Evolutionary conservation across 1,140 invertebrate genomes (phyloP), one percentile per base, ranked within the genome.

Genomic region (Lasaia peninsularis): DNA sequence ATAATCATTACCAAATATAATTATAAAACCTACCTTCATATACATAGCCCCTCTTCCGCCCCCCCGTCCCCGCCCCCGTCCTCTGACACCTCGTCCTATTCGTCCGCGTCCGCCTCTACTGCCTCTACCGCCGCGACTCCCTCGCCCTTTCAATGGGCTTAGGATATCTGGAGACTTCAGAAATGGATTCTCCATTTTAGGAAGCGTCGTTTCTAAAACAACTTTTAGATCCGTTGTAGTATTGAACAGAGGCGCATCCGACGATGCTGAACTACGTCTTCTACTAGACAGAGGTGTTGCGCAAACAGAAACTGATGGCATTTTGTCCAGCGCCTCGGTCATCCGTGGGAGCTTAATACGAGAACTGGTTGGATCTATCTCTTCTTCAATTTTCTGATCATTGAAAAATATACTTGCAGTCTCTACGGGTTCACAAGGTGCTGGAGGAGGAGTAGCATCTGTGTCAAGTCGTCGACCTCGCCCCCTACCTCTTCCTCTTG

Each of bases 271-370:
- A 37, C 62, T 77, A 9, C 73, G 67, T 51, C 79, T 64, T 49
- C 79, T 65, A 60, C 77, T 82, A 6, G 80, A 71, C 10, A 88
- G 58, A 4, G 85, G 81, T n/a, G 83, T 88, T 1, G 69, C 65
- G 51, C 84, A 85, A 7, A 63, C 55, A 6, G 73, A 75, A 1
- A 3, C 40, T n/a, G 40, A 21, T 11, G 80, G 80, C 75, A 85
- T 78, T 53, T 85, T 82, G 57, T 86, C 80, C 2, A 88, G 65
- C 4, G 85, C 85, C 31, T 88, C 85, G 7, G 83, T 88, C 78
- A 89, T 80, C 0, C 86, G 73, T 6, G 86, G 83, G 32, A 89
- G 57, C 56, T 88, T 87, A 59, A 89, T 80, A 10, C 83, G 69
- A 4, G 81, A 85, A 53, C 80, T 85, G 5, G 76, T 85, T 1